phyloP scores from a whole-genome alignment of 2,113 vertebrate genomes.

The Chaetorhynchus papuensis region DNA sequence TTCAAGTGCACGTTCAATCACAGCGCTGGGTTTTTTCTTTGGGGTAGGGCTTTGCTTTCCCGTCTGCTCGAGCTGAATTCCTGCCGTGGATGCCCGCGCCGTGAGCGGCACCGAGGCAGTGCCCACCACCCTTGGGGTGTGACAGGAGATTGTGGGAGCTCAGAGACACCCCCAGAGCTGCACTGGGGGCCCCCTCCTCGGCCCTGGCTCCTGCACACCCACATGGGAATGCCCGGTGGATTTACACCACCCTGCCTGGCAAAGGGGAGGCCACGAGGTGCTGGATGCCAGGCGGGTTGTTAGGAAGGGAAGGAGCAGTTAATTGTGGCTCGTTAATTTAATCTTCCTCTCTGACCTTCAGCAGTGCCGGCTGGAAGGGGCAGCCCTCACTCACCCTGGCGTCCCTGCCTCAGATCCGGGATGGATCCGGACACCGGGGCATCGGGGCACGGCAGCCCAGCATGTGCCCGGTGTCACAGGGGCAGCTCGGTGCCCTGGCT shows the following conservation, averaged over 20 bases:
- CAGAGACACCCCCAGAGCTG: background rate
- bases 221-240: background rate
- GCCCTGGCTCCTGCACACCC: background rate
- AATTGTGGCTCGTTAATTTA: background rate
- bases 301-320: background rate
- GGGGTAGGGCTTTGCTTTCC: constrained; percentile 32
- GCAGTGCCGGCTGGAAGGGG: accelerated
- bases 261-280: background rate
- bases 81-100: background rate
- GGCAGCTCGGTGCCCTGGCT: background rate
- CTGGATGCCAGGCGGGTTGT: background rate
- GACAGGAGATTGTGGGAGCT: background rate
- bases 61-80: background rate
- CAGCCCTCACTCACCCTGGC: accelerated
- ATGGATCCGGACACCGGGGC: accelerated
- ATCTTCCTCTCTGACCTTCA: background rate
- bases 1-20: constrained; percentile 74
- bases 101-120: background rate
- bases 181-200: accelerated
- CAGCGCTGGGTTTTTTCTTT: constrained; percentile 20
- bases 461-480: accelerated
- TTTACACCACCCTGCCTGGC: background rate
- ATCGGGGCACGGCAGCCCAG: background rate
- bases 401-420: accelerated
- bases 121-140: background rate